Conservation (phyloP, 2,888 invertebrate species). For the Chloroclysta siterata region DNA sequence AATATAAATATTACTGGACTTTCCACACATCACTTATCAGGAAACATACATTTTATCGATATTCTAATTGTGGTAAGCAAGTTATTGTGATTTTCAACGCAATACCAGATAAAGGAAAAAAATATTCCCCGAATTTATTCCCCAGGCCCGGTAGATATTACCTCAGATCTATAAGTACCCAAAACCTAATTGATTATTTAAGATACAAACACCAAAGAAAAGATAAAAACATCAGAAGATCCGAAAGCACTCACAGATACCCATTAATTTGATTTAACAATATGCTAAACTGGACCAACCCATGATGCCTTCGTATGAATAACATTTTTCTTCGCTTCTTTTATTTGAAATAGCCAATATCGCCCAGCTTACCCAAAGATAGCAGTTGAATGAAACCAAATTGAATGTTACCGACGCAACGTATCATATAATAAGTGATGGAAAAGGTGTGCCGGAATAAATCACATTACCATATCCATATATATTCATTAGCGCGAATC, state of each 20-base stretch:
- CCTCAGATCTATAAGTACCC: too few species aligned
- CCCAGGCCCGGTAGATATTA: too few species aligned
- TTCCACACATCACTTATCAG: too few species aligned
- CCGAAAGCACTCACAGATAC: not conserved
- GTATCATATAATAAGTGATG: constrained; percentile 5
- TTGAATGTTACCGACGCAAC: not conserved
- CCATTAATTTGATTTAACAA: not conserved
- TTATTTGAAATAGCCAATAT: not conserved
- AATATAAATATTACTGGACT: too few species aligned
- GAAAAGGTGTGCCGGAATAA: constrained; percentile 24
- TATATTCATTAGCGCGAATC: constrained; percentile 31
- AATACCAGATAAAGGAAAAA: too few species aligned
- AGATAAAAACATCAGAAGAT: not conserved
- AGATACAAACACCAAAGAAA: too few species aligned
- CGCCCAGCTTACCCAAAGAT: not conserved
- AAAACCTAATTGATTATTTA: too few species aligned
- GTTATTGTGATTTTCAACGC: too few species aligned
- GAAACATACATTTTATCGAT: too few species aligned
- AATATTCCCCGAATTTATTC: too few species aligned
- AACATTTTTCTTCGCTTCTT: not conserved
- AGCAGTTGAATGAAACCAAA: constrained; percentile 6
- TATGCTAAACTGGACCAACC: not conserved
- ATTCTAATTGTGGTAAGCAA: too few species aligned
- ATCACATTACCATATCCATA: constrained; percentile 23
- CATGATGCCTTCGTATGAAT: not conserved